Evolutionary conservation across 2,888 invertebrate genomes (phyloP).

Genomic region (Lissonota sp.): DNA sequence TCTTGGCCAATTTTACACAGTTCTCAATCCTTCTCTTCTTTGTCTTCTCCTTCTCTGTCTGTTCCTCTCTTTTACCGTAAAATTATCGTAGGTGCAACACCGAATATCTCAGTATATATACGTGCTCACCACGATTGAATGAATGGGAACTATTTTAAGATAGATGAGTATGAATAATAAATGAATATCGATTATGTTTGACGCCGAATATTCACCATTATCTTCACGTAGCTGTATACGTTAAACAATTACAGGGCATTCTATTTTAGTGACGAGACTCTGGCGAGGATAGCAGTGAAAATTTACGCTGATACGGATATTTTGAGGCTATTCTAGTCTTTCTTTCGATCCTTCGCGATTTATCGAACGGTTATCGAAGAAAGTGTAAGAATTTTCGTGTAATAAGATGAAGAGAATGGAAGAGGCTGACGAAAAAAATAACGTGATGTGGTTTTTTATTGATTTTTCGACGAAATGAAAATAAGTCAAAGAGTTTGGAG

Average conservation of each 20-base stretch:
- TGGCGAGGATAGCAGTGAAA: not conserved
- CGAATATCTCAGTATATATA: constrained; percentile 18
- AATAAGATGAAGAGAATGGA: too few species aligned
- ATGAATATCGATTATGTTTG: constrained; percentile 45
- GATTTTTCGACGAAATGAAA: too few species aligned
- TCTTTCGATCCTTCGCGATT: constrained; percentile 1
- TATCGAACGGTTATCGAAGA: too few species aligned
- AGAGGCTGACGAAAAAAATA: too few species aligned
- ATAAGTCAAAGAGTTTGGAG: too few species aligned
- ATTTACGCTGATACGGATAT: constrained; percentile 26
- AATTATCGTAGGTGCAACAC: constrained; percentile 18
- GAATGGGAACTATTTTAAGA: constrained; percentile 61
- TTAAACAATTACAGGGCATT: constrained; percentile 16
- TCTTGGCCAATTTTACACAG: not conserved
- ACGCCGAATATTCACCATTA: constrained; percentile 15
- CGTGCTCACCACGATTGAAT: constrained; percentile 18
- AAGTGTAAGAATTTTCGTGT: too few species aligned
- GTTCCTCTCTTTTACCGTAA: constrained; percentile 60
- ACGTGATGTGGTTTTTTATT: too few species aligned
- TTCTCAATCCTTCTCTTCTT: constrained; percentile 52
- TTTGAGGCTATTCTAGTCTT: not conserved
- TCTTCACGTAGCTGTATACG: not conserved
- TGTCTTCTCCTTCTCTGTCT: constrained; percentile 37
- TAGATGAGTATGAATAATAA: constrained; percentile 48
- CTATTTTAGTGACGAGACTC: constrained; percentile 35